phyloP scores from a whole-genome alignment of 2,888 invertebrate genomes.

The Hypolimnas misippus region DNA sequence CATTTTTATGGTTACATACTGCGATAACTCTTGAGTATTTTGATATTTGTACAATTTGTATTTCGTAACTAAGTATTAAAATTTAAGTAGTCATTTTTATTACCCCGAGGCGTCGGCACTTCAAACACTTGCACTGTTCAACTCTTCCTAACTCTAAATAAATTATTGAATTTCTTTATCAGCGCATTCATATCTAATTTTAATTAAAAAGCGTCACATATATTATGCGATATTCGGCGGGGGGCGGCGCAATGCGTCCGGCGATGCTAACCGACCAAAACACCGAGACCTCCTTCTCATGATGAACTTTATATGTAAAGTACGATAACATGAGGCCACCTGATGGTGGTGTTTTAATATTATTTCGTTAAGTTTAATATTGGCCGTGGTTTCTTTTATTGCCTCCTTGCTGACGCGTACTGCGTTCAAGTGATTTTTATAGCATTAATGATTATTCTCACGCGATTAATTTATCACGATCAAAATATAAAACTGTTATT shows the following conservation, averaged over 20 bases:
- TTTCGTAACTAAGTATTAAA: slow-evolving; percentile 5
- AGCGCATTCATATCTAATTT: slow-evolving; percentile 75
- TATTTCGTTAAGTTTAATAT: slow-evolving; percentile 83
- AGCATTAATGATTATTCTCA: slow-evolving; percentile 77
- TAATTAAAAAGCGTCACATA: slow-evolving; percentile 83
- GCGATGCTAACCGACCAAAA: slow-evolving; percentile 57
- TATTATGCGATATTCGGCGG: slow-evolving; percentile 79
- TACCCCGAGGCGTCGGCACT: slow-evolving; percentile 59
- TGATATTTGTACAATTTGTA: slow-evolving; percentile 2
- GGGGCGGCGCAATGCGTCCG: slow-evolving; percentile 73
- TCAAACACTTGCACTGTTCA: slow-evolving; percentile 45
- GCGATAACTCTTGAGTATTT: slow-evolving; percentile 1
- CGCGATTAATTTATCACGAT: slow-evolving; percentile 60
- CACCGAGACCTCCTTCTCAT: slow-evolving; percentile 54
- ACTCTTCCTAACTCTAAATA: slow-evolving; percentile 56
- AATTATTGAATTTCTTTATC: slow-evolving; percentile 80
- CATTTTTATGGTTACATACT: no score
- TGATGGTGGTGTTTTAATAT: slow-evolving; percentile 70
- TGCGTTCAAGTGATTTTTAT: slow-evolving; percentile 72
- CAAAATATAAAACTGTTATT: not conserved
- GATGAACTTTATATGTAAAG: slow-evolving; percentile 48
- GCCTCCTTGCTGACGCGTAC: slow-evolving; percentile 74
- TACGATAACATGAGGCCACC: slow-evolving; percentile 55
- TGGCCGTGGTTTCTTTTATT: slow-evolving; percentile 80
- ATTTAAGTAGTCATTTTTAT: slow-evolving; percentile 26